These are phyloP conservation scores for Amblyopsis rosae DNA, from an alignment of 2,113 vertebrate species.

Conservation along the genomic window DNA sequence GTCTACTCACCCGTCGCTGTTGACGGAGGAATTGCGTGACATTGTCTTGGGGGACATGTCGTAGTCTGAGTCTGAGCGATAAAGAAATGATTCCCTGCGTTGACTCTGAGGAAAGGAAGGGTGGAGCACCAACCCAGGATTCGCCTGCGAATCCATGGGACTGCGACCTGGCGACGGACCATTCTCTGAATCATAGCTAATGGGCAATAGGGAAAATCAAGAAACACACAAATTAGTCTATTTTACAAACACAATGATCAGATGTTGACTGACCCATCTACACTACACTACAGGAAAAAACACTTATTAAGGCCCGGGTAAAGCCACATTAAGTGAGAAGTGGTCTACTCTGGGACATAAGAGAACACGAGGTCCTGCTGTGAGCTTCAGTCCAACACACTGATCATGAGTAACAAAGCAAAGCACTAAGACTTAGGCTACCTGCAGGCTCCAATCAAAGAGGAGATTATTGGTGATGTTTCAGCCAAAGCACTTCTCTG, in stretches of 20 bases:
- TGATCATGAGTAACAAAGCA: slow-evolving; percentile 24
- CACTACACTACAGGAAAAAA: too few species aligned
- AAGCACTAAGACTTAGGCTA: slow-evolving; percentile 8
- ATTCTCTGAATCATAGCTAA: slow-evolving; percentile 90
- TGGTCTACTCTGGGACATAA: too few species aligned
- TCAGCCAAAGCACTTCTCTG: slow-evolving; percentile 8
- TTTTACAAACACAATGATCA: background rate
- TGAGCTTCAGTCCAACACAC: background rate
- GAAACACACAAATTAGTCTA: background rate
- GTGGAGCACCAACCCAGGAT: slow-evolving; percentile 88
- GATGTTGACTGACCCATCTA: too few species aligned
- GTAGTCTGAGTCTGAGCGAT: slow-evolving; percentile 92
- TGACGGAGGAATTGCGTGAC: slow-evolving; percentile 91
- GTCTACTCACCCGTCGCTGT: slow-evolving; percentile 88
- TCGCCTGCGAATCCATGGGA: slow-evolving; percentile 91
- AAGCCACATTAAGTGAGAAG: too few species aligned
- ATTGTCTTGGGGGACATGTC: slow-evolving; percentile 93
- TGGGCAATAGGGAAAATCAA: slow-evolving; percentile 2
- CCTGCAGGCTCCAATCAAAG: slow-evolving; percentile 15
- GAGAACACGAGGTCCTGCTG: background rate
- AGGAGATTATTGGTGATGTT: background rate
- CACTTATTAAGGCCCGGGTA: too few species aligned
- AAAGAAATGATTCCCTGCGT: slow-evolving; percentile 91
- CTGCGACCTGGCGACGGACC: slow-evolving; percentile 88
- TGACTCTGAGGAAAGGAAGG: slow-evolving; percentile 85